Percentiles rank a stretch among this genome's conserved stretches.
Conservation (phyloP, 2,113 vertebrate species). For the Rattus norvegicus region GRCr8 NC_086036.1:79985001-79985500, state of each 20-base stretch:
- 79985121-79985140: background rate
- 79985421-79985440: background rate
- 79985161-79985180: constrained; percentile 5
- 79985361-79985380: background rate
- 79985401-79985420: no score
- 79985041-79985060: constrained; percentile 55
- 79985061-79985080: background rate
- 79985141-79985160: background rate
- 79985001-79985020: constrained; percentile 72
- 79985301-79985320: background rate
- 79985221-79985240: background rate
- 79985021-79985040: constrained; percentile 69
- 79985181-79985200: background rate
- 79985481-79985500: background rate
- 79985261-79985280: background rate
- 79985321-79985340: background rate
- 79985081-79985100: no score
- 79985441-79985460: background rate
- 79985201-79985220: background rate
- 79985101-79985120: background rate
- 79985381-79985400: background rate
- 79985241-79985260: background rate
- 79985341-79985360: background rate
- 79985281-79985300: background rate
- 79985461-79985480: background rate